Evolutionary conservation across 2,888 invertebrate species (phyloP).

Genomic region (Frankliniella intonsa): DNA sequence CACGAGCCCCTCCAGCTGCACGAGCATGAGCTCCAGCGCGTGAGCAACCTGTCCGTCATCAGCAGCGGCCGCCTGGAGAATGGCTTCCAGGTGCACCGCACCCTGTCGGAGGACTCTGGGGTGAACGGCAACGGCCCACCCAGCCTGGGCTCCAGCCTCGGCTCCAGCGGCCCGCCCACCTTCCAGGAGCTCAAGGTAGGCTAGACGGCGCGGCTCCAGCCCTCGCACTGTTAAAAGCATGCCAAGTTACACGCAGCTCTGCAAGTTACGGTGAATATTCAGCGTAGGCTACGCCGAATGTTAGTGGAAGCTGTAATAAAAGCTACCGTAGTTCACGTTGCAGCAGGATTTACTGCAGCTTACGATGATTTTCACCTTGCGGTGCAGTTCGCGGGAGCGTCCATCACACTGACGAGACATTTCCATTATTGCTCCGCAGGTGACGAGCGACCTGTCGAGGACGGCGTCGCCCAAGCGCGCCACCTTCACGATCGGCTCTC

Average conservation of each 20-base stretch:
- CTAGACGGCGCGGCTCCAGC: not conserved
- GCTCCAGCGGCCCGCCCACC: conserved; percentile 13
- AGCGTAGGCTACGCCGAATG: too few species aligned
- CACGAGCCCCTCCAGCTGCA: not conserved
- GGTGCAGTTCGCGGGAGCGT: too few species aligned
- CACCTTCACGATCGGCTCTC: conserved; percentile 14
- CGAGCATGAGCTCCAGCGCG: not conserved
- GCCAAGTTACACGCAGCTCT: not conserved
- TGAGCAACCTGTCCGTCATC: not conserved
- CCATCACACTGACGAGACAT: not conserved
- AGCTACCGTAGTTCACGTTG: too few species aligned
- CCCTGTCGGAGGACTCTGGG: not conserved
- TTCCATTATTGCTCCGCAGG: not conserved
- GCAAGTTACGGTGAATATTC: not conserved
- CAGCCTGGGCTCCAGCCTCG: conserved; percentile 8
- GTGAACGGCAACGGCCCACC: not conserved
- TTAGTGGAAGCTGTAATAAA: too few species aligned
- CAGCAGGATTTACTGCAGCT: too few species aligned
- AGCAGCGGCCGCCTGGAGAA: conserved; percentile 3
- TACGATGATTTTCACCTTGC: too few species aligned
- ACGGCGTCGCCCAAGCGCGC: conserved; percentile 8
- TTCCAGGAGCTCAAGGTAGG: conserved; percentile 16
- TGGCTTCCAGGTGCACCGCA: not conserved
- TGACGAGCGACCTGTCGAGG: conserved; percentile 3
- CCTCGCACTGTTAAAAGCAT: not conserved